Conservation (phyloP, 2,888 invertebrate species). For the Netelia fuscicornis region DNA sequence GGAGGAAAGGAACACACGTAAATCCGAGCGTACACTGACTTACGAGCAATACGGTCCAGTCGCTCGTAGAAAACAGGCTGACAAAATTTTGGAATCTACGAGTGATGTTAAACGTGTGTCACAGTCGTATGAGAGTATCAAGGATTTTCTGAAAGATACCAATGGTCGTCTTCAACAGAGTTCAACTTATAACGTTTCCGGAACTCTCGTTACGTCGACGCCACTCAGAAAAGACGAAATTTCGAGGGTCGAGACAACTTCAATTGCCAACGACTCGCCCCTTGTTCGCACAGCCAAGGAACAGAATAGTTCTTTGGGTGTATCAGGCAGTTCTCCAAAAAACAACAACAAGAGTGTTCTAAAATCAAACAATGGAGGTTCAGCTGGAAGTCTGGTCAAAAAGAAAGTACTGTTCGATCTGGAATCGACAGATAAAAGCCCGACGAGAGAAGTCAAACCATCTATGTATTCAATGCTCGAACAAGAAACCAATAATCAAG, state of each 20-base stretch:
- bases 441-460: conserved; percentile 76
- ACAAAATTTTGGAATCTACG: background rate
- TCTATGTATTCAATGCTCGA: conserved; percentile 53
- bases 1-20: background rate
- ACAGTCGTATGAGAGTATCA: conserved; percentile 77
- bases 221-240: conserved; percentile 69
- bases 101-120: conserved; percentile 62
- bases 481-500: conserved; percentile 58
- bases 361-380: conserved; percentile 86
- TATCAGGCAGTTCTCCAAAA: conserved; percentile 74
- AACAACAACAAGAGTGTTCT: conserved; percentile 86
- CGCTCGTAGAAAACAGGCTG: background rate
- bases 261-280: conserved; percentile 7
- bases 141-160: conserved; percentile 71
- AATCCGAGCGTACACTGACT: background rate
- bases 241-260: conserved; percentile 68
- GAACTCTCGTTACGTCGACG: conserved; percentile 70
- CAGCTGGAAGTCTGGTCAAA: conserved; percentile 86
- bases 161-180: conserved; percentile 50
- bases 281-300: conserved; percentile 32
- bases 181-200: conserved; percentile 34
- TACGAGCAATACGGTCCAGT: background rate
- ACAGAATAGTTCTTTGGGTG: conserved; percentile 66
- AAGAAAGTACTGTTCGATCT: conserved; percentile 89
- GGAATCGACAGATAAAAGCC: conserved; percentile 79